Conservation (phyloP, 2,113 vertebrate genomes). For the Mus pahari region DNA sequence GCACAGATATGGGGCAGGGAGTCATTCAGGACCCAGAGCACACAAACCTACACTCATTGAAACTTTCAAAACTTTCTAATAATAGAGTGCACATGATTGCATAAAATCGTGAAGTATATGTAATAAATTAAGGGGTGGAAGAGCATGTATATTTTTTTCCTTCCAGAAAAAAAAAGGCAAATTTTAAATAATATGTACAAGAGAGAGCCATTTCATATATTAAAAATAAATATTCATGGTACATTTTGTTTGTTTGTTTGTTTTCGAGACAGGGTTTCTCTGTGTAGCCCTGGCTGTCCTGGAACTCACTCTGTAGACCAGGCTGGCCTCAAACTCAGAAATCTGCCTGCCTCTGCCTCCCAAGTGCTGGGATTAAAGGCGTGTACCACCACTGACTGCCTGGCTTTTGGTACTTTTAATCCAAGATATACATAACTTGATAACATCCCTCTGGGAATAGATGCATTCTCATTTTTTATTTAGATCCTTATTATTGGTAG, state of each 20-base stretch:
- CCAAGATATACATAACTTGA: too few species aligned
- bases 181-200: background rate
- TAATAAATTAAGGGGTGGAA: background rate
- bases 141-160: background rate
- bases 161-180: background rate
- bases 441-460: accelerated
- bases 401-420: background rate
- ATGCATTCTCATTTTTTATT: background rate
- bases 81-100: background rate
- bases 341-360: too few species aligned
- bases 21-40: background rate
- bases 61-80: background rate
- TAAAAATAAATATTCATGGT: background rate
- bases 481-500: background rate
- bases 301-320: too few species aligned
- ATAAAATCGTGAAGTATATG: background rate
- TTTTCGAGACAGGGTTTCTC: too few species aligned
- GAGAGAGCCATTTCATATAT: background rate
- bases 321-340: too few species aligned
- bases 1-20: background rate
- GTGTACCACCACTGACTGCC: too few species aligned
- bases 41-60: background rate
- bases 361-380: too few species aligned
- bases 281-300: too few species aligned
- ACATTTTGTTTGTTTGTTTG: background rate